Percentiles rank a stretch among this genome's conserved stretches.
Conservation (phyloP, 2,113 vertebrate species). For the Alectura lathami region DNA sequence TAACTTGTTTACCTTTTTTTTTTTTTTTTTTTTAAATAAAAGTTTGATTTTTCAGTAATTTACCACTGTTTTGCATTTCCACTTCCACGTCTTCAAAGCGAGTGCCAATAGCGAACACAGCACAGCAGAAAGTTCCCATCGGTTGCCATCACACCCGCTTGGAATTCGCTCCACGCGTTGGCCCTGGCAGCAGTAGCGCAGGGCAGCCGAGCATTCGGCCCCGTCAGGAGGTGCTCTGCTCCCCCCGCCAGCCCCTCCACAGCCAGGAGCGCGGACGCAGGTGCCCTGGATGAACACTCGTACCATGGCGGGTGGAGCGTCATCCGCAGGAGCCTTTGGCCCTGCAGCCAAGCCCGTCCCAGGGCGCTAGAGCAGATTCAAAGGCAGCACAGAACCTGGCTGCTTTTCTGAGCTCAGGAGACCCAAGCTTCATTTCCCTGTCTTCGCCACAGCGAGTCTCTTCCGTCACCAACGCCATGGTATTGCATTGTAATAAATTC, state of each 20-base stretch:
- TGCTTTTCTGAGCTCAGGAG: background rate
- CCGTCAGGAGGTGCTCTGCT: background rate
- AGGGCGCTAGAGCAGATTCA: fast-evolving
- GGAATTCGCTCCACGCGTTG: background rate
- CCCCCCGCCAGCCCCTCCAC: fast-evolving
- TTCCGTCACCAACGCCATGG: background rate
- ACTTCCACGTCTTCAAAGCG: background rate
- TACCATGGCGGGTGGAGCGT: background rate
- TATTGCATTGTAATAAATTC: background rate
- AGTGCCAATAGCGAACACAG: background rate
- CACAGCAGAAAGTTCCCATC: background rate
- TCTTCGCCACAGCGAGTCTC: background rate
- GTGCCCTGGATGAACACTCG: background rate
- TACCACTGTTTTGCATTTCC: background rate
- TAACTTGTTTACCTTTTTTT: too few relatives aligned
- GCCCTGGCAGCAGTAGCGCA: background rate
- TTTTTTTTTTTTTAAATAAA: too few relatives aligned
- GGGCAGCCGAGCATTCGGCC: fast-evolving
- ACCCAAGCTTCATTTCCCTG: background rate
- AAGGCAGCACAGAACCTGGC: background rate
- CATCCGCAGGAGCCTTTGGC: background rate
- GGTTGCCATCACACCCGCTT: background rate
- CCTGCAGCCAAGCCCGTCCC: fast-evolving
- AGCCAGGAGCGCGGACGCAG: background rate
- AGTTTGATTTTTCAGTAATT: background rate